phyloP scores from a whole-genome alignment of 2,888 invertebrate genomes.

The Sclerodermus sp. region DNA sequence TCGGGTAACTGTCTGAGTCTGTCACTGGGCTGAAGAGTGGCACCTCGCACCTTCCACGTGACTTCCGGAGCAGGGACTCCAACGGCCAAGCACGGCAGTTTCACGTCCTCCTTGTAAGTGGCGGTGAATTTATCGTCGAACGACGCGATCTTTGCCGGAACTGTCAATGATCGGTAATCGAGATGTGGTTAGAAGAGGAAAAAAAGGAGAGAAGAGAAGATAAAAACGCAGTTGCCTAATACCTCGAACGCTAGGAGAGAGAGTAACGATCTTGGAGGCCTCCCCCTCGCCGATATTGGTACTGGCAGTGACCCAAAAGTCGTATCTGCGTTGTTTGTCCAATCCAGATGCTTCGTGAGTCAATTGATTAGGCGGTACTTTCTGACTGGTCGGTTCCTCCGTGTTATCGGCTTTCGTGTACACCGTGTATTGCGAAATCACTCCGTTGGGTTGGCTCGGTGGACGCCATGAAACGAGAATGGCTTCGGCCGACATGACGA shows the following conservation, averaged over 20 bases:
- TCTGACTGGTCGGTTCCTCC: conserved; percentile 71
- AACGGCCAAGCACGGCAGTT: conserved; percentile 87
- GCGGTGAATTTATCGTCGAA: conserved; percentile 93
- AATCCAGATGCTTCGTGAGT: conserved; percentile 85
- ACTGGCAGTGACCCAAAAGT: conserved; percentile 93
- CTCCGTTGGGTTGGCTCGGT: conserved; percentile 89
- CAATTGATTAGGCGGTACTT: conserved; percentile 80
- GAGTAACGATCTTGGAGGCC: conserved; percentile 82
- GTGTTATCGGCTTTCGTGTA: conserved; percentile 77
- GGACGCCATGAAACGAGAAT: conserved; percentile 94
- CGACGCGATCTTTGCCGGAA: conserved; percentile 91
- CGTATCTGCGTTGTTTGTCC: conserved; percentile 79
- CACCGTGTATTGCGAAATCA: conserved; percentile 90
- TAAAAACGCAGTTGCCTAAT: no score
- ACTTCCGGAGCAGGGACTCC: conserved; percentile 90
- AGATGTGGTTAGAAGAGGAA: no score
- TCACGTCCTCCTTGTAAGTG: conserved; percentile 89
- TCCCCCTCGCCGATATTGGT: conserved; percentile 94
- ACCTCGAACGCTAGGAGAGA: conserved; percentile 83
- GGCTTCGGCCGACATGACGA: conserved; percentile 88
- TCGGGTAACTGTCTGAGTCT: conserved; percentile 83
- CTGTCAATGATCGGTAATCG: conserved; percentile 60
- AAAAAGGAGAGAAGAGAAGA: no score
- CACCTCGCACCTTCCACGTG: conserved; percentile 79
- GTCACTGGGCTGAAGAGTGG: conserved; percentile 77